A percentile compares a stretch with the other conserved stretches of the same genome.
Evolutionary conservation across 92 coral and sea anemone species (phyloP).

Genomic region (Porites lobata): DNA sequence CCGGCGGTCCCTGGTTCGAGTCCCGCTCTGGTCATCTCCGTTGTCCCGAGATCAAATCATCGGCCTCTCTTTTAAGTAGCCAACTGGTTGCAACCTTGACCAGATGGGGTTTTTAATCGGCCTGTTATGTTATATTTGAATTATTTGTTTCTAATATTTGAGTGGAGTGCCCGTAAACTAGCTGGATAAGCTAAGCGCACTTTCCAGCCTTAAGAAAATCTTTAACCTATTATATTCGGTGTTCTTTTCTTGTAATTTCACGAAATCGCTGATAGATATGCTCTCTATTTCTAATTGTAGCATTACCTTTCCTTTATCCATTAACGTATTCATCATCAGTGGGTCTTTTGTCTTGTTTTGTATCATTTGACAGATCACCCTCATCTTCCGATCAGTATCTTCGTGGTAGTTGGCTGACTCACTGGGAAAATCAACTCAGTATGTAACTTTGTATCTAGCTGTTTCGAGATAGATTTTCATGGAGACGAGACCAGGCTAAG

Average conservation of each 20-base stretch:
- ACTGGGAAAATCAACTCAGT: slow-evolving; percentile 94
- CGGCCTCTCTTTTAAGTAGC: not conserved
- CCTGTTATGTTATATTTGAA: no score
- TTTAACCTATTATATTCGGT: no score
- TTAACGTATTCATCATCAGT: not conserved
- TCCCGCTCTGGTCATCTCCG: not conserved
- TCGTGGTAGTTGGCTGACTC: slow-evolving; percentile 94
- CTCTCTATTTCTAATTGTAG: not conserved
- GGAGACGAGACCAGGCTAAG: no score
- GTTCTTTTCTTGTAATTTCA: no score
- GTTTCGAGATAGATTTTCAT: no score
- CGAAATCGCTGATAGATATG: no score
- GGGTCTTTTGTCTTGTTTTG: not conserved
- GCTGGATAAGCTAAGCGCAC: no score
- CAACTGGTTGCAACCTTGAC: not conserved
- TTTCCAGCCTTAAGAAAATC: no score
- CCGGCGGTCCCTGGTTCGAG: no score
- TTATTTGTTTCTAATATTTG: no score
- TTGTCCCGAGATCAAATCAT: not conserved
- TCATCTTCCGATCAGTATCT: slow-evolving; percentile 94
- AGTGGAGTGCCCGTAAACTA: no score
- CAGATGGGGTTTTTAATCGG: no score
- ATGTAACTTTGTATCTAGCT: slow-evolving; percentile 12
- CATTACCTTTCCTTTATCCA: not conserved
- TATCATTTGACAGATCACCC: slow-evolving; percentile 16